phyloP scores from a whole-genome alignment of 1,140 invertebrate species.

The Oscheius sp. region DNA sequence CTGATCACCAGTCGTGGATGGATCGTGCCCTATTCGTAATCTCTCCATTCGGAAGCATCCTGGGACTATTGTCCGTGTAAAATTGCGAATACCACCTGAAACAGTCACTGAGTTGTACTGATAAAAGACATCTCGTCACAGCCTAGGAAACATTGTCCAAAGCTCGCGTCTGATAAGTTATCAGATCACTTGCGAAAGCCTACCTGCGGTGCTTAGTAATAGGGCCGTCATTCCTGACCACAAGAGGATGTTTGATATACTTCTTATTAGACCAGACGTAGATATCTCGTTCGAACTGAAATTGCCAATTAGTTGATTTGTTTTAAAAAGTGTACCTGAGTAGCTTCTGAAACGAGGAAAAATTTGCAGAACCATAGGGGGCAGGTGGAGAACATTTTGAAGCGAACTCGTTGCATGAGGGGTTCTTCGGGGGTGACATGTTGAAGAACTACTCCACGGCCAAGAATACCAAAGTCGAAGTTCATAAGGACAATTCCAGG shows the following conservation, averaged over 20 bases:
- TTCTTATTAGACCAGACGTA: conserved; percentile 83
- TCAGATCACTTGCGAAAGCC: neutral
- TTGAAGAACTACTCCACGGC: conserved; percentile 73
- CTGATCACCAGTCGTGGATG: conserved; percentile 33
- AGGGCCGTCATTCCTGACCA: conserved; percentile 74
- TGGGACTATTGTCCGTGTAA: conserved; percentile 75
- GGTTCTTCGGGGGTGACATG: conserved; percentile 78
- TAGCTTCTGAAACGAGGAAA: conserved; percentile 71
- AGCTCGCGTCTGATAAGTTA: neutral
- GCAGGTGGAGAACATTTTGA: conserved; percentile 71
- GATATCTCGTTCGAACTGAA: conserved; percentile 79
- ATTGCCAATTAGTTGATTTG: conserved; percentile 35
- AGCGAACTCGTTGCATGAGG: conserved; percentile 74
- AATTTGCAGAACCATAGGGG: conserved; percentile 69
- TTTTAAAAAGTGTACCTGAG: conserved; percentile 69
- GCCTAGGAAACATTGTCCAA: too few relatives aligned
- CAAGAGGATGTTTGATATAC: conserved; percentile 71
- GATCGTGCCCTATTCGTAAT: conserved; percentile 32
- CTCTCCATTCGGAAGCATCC: conserved; percentile 50
- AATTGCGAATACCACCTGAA: conserved; percentile 79
- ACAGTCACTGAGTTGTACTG: neutral
- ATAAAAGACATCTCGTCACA: neutral
- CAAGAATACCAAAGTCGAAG: conserved; percentile 68
- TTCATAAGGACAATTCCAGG: conserved; percentile 75
- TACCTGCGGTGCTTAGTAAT: conserved; percentile 71